Evolutionary conservation across 2,797 vertebrate species (phyloP), one percentile per base, ranked within the genome.

Genomic region (Distichodus sexfasciatus): DNA sequence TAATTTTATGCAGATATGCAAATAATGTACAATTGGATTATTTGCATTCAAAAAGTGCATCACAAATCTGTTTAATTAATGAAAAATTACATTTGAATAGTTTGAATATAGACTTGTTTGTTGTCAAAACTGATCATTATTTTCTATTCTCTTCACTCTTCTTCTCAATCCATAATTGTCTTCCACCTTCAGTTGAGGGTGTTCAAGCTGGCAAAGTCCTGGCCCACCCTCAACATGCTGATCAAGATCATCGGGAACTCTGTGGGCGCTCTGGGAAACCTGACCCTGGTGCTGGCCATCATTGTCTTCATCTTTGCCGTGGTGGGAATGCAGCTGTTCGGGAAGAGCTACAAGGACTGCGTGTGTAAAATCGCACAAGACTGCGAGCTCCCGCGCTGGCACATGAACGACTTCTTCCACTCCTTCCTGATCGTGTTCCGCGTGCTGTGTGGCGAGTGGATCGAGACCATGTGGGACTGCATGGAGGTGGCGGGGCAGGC

Each of bases 381-480:
- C 40, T 99, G 97, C 50, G 91, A 86, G 76, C 93, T 99, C 19
- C 97, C 97, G 1, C 95, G 97, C 78, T 99, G 97, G 97, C 97
- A 99, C 92, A 99, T 99, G 97, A 86, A 98, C 6, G 97, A 99
- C 90, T 99, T 99, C 86, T 98, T 99, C 85, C 97, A 99, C 84
- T 99, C 96, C 74, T 98, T 99, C 90, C 92, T 99, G 74, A 99
- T 99, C 35, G 97, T 99, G 84, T 99, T 99, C 82, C 96, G 97
- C 46, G 97, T 99, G 74, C 87, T 99, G 75, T 99, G 97, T 5
- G 97, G 97, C 29, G 97, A 99, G 81, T 99, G 97, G 97, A 99
- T 99, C 12, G 97, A 99, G 88, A 99, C 97, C 82, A 99, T 99
- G 97, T 99, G 97, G 97, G 97, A 99, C 88, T 99, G 97, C 85